phyloP scores from a whole-genome alignment of 2,797 vertebrate genomes.

The Synanceia verrucosa region DNA sequence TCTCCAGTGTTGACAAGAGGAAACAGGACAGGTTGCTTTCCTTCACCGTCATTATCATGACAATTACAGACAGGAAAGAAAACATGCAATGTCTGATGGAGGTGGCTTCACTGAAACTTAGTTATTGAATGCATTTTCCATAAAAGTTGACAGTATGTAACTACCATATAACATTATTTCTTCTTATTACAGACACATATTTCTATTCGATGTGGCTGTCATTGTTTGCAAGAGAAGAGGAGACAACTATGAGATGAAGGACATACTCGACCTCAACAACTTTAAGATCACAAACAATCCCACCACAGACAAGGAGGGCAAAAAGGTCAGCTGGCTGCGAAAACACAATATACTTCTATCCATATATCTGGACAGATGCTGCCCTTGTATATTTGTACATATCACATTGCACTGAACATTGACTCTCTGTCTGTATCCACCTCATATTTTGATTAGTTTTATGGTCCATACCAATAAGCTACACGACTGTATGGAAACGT shows the following conservation, averaged over 20 bases:
- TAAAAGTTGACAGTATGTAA: neutral
- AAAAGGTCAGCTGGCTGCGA: constrained; percentile 84
- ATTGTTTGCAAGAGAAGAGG: constrained; percentile 94
- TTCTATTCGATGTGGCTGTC: constrained; percentile 92
- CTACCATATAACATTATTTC: neutral
- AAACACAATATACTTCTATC: neutral
- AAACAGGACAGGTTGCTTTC: constrained; percentile 90
- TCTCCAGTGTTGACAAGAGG: constrained; percentile 90
- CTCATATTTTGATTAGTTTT: neutral
- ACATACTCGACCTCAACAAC: constrained; percentile 92
- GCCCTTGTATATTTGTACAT: neutral
- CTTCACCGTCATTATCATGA: neutral
- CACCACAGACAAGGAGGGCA: constrained; percentile 90
- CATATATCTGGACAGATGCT: neutral
- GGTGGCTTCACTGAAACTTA: neutral
- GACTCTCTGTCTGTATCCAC: neutral
- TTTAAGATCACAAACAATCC: constrained; percentile 95
- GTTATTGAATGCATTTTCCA: neutral
- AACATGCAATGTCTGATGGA: neutral
- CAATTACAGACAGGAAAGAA: neutral
- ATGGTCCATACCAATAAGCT: neutral
- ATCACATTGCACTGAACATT: neutral
- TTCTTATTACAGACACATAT: constrained; percentile 87
- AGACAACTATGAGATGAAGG: constrained; percentile 97
- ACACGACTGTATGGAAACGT: neutral